Percentiles rank a stretch among this genome's conserved stretches.
Evolutionary conservation across 2,888 invertebrate genomes (phyloP).

Genomic region (Drosophila parthenogenetica): DNA sequence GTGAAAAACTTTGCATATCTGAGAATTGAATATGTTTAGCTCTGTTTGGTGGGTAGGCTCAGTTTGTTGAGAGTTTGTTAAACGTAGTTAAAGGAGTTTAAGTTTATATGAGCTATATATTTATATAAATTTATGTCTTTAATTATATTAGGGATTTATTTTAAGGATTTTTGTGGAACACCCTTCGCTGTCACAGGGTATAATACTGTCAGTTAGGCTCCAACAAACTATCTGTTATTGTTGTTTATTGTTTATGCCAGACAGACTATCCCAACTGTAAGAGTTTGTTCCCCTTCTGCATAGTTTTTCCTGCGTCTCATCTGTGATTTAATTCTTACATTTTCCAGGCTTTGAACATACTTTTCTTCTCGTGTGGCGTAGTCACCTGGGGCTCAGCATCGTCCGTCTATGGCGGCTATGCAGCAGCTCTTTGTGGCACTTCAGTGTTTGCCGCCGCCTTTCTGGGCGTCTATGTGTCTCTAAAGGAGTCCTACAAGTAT

Average conservation of each 20-base stretch:
- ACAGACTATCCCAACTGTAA: neutral
- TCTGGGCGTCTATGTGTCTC: conserved; percentile 74
- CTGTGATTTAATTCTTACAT: neutral
- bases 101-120: no score
- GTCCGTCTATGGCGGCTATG: conserved; percentile 75
- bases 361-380: conserved; percentile 80
- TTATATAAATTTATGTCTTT: no score
- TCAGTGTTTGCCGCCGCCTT: conserved; percentile 70
- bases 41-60: neutral
- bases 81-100: no score
- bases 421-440: conserved; percentile 63
- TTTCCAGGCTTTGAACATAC: conserved; percentile 63
- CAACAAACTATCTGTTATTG: no score
- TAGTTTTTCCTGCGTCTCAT: neutral
- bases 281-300: neutral
- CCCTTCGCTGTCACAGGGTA: no score
- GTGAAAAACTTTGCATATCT: conserved; percentile 15
- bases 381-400: conserved; percentile 76
- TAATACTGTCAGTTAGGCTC: no score
- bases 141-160: no score
- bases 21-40: neutral
- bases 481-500: conserved; percentile 77
- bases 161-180: no score
- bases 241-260: no score
- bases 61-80: neutral